Evolutionary conservation across 1,140 invertebrate genomes (phyloP).

Genomic region (Leptinotarsa lineolata): DNA sequence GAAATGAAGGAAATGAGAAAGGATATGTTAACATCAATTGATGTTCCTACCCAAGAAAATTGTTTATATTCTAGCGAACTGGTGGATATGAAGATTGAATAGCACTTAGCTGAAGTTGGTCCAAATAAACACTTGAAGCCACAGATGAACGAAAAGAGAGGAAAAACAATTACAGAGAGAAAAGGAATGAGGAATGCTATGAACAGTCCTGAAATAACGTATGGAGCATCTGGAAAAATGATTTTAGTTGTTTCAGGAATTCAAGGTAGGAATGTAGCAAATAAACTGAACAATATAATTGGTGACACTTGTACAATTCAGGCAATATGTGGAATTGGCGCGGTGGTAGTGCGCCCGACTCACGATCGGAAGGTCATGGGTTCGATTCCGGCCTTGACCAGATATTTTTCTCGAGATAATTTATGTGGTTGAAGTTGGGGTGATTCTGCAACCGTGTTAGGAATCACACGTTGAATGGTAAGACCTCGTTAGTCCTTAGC

Average conservation of each 20-base stretch:
- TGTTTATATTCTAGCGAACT: slow-evolving; percentile 9
- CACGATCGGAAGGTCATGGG: too few relatives aligned
- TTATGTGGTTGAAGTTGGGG: too few relatives aligned
- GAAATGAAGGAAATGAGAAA: neutral
- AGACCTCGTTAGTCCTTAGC: too few relatives aligned
- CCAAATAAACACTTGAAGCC: slow-evolving; percentile 6
- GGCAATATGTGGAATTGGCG: too few relatives aligned
- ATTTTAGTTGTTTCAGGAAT: slow-evolving; percentile 13
- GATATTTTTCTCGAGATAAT: too few relatives aligned
- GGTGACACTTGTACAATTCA: slow-evolving; percentile 14
- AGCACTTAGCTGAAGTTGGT: slow-evolving; percentile 2
- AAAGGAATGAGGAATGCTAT: neutral
- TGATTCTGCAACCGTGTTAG: too few relatives aligned
- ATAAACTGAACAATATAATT: neutral
- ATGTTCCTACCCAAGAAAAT: slow-evolving; percentile 7
- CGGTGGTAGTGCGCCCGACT: too few relatives aligned
- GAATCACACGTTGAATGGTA: too few relatives aligned
- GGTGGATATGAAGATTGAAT: neutral
- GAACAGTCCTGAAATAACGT: neutral
- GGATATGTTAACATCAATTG: slow-evolving; percentile 8
- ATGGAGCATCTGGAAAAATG: slow-evolving; percentile 8
- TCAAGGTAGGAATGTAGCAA: slow-evolving; percentile 11
- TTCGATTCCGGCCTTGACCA: too few relatives aligned
- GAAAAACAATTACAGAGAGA: slow-evolving; percentile 1
- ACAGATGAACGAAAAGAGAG: slow-evolving; percentile 1